A percentile compares a stretch with the other conserved stretches of the same genome.
phyloP scores from a whole-genome alignment of 2,888 invertebrate genomes.

The Aelia acuminata region DNA sequence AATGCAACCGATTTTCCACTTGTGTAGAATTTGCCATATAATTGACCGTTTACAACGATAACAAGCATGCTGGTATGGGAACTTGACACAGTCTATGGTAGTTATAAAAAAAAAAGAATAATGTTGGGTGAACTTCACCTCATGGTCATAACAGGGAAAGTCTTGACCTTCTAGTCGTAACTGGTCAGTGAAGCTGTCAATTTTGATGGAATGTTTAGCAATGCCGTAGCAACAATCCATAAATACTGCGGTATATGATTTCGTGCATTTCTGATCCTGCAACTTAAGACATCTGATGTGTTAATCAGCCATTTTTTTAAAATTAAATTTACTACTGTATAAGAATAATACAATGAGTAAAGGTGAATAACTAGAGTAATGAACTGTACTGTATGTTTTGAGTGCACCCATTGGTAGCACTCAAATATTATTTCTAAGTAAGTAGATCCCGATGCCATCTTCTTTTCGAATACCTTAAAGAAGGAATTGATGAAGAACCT shows the following conservation, averaged over 20 bases:
- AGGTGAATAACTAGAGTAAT: no score
- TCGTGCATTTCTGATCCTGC: background rate
- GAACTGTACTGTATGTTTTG: no score
- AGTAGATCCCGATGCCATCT: no score
- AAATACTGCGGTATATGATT: background rate
- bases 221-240: background rate
- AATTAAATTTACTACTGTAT: no score
- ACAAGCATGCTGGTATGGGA: background rate
- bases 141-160: conserved; percentile 38
- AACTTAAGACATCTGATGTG: no score
- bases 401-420: no score
- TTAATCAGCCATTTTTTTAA: no score
- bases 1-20: background rate
- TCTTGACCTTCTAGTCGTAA: conserved; percentile 7
- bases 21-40: background rate
- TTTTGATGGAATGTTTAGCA: conserved; percentile 34
- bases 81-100: conserved; percentile 19
- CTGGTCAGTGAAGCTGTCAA: conserved; percentile 16
- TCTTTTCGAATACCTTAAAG: no score
- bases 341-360: no score
- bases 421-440: no score
- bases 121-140: conserved; percentile 7
- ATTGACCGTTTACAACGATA: background rate
- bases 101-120: background rate
- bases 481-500: no score